Conservation (phyloP, 2,888 invertebrate genomes). For the Drosophila incognita region DNA sequence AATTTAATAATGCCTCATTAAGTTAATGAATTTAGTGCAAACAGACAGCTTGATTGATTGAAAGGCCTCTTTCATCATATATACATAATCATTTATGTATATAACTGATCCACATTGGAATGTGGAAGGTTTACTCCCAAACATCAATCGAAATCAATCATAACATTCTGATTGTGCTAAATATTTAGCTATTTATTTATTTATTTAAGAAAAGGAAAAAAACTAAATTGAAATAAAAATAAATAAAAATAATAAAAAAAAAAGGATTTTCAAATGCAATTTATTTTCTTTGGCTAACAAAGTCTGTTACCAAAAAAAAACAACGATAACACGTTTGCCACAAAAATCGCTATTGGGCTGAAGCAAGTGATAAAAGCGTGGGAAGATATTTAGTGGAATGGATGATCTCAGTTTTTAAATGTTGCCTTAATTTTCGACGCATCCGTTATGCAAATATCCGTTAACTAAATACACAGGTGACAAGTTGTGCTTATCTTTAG, state of each 20-base stretch:
- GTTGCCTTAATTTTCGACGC: not conserved
- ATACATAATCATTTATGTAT: not conserved
- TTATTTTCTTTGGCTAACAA: not conserved
- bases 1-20: conserved; percentile 80
- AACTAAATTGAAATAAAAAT: too few species aligned
- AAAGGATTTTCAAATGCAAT: not conserved
- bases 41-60: conserved; percentile 51
- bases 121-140: not conserved
- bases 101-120: not conserved
- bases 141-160: not conserved
- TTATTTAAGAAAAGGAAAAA: too few species aligned
- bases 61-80: conserved; percentile 11
- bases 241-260: not conserved
- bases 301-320: conserved; percentile 3
- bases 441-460: conserved; percentile 24
- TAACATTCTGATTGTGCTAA: not conserved
- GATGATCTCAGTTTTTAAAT: conserved; percentile 39
- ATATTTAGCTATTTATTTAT: too few species aligned
- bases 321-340: conserved; percentile 32
- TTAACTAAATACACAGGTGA: conserved; percentile 21
- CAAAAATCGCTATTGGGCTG: conserved; percentile 11
- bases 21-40: conserved; percentile 78
- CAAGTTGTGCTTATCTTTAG: not conserved
- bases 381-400: conserved; percentile 32
- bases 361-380: conserved; percentile 42